These are phyloP conservation scores for Caenorhabditis becei DNA, from an alignment of 2,888 invertebrate genomes.

Conservation along the genomic window DNA sequence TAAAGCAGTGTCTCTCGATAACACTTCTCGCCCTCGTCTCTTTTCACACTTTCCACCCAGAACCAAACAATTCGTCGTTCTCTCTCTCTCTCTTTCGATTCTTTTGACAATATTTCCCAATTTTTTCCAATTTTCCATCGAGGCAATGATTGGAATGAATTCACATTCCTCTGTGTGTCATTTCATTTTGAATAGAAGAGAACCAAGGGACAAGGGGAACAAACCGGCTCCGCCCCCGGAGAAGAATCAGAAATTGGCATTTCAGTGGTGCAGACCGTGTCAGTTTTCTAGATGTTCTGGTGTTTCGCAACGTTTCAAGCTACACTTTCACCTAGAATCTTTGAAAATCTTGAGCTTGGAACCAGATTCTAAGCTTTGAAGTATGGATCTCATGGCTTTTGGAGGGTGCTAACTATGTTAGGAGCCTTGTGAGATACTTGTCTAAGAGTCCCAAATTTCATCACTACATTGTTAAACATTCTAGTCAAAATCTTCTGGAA, in stretches of 20 bases:
- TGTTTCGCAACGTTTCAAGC: background rate
- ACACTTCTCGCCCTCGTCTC: conserved; percentile 11
- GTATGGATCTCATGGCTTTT: no score
- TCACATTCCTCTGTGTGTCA: background rate
- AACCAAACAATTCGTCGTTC: background rate
- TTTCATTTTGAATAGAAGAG: background rate
- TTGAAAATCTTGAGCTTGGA: no score
- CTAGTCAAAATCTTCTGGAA: no score
- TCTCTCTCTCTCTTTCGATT: background rate
- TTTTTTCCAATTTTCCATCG: conserved; percentile 3
- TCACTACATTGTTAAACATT: no score
- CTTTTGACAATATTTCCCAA: no score
- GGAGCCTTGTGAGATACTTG: no score
- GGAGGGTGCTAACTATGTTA: no score
- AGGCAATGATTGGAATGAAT: background rate
- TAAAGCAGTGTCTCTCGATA: conserved; percentile 1
- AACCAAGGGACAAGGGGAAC: background rate
- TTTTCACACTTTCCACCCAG: conserved; percentile 16
- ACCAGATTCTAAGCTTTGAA: no score
- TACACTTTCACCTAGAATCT: no score
- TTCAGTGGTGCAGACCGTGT: background rate
- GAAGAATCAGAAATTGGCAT: background rate
- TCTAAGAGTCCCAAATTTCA: no score
- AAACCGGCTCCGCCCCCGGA: background rate
- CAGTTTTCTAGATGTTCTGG: no score